A percentile compares a stretch with the other conserved stretches of the same genome.
Evolutionary conservation across 1,140 invertebrate genomes (phyloP).

Genomic region (Probaryconus sp.): DNA sequence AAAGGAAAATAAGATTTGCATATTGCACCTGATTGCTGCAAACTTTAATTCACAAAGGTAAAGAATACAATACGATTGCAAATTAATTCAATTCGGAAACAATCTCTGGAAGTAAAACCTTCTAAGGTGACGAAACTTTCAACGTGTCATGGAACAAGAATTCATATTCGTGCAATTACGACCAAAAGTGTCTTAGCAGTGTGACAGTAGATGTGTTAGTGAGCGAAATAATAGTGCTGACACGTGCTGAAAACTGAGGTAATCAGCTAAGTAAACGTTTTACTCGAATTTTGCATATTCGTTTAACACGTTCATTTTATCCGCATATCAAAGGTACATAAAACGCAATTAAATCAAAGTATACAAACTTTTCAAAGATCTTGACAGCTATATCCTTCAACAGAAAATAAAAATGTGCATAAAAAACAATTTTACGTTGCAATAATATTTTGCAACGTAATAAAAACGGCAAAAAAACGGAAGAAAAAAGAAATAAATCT

Average conservation of each 20-base stretch:
- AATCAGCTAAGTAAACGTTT: constrained; percentile 9
- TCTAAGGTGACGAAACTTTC: constrained; percentile 43
- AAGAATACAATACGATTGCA: not conserved
- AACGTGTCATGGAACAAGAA: constrained; percentile 9
- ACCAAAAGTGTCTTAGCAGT: constrained; percentile 19
- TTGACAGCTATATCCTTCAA: too few relatives aligned
- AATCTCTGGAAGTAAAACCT: constrained; percentile 28
- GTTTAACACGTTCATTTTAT: too few relatives aligned
- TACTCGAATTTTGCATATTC: not conserved
- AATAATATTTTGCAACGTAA: too few relatives aligned
- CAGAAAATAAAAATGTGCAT: too few relatives aligned
- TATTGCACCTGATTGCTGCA: too few relatives aligned
- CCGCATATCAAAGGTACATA: too few relatives aligned
- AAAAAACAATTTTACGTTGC: too few relatives aligned
- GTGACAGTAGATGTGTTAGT: not conserved
- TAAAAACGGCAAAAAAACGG: too few relatives aligned
- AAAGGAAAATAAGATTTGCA: too few relatives aligned
- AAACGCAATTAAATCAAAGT: too few relatives aligned
- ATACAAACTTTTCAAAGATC: too few relatives aligned
- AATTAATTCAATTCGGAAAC: constrained; percentile 6
- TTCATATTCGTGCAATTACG: constrained; percentile 22
- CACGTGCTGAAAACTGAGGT: not conserved
- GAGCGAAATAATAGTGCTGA: constrained; percentile 7
- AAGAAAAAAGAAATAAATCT: too few relatives aligned
- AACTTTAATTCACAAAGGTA: constrained; percentile 1